Base-by-base conservation (phyloP, 2,888 invertebrate species). In the Amphipoea oculea region DNA sequence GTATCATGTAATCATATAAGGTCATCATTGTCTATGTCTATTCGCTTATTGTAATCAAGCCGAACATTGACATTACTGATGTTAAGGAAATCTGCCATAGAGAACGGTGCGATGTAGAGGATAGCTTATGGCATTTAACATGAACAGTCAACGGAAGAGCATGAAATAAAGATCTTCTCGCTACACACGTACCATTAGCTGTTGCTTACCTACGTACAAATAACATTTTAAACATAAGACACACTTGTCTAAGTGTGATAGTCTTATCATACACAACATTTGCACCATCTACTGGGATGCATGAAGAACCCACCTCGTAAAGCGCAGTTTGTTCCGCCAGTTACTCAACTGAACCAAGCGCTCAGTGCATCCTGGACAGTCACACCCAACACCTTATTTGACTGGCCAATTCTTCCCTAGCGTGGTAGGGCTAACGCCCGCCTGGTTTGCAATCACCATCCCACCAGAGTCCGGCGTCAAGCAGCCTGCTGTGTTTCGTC, bases 1-100 rank as follows among this genome's bases (percentile, higher is more conserved):
- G 92, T 86, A 84, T 76, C 77, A 69, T 84, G 87, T 81, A 87
- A 91, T 89, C 86, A 90, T 86, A 78, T 77, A 88, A 82, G 84
- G 73, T 84, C 84, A 83, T 88, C 78, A 86, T 89, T 86, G 85
- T 83, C 83, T 86, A 82, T 86, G 23, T 78, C 82, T 86, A 86
- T 88, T 48, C 74, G 62, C 45, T 40, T 75, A 85, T 74, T 80
- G 71, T 82, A 79, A 83, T 79, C 51, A 42, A 79, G 60, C 65
- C 68, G 81, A 83, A 57, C 76, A 79, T 88, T 83, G 83, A 76
- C 82, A 76, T 81, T 78, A 78, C 78, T 77, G 78, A 76, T 23
- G 66, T 40, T 54, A n/a, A 12, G 51, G n/a, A 42, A 6, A 20
- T 78, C 2, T 36, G 66, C 71, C 76, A 80, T 36, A 78, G 68